These are phyloP conservation scores for Eremophila alpestris DNA, from an alignment of 2,797 vertebrate genomes.

Conservation along the genomic window DNA sequence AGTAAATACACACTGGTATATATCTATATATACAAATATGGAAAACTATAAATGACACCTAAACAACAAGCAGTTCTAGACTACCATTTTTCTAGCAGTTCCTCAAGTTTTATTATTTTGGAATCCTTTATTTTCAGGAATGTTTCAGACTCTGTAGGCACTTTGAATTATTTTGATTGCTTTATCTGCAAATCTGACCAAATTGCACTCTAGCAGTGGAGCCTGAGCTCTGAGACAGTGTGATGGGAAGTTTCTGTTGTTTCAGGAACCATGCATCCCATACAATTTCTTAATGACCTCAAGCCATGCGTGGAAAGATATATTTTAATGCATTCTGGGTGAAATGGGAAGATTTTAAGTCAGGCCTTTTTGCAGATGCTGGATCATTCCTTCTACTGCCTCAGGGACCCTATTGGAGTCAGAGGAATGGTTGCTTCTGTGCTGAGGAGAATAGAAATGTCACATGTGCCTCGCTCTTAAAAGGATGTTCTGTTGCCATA, in stretches of 20 bases:
- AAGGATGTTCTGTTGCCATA: neutral
- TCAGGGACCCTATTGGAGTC: neutral
- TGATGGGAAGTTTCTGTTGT: neutral
- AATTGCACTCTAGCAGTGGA: neutral
- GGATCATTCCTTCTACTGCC: neutral
- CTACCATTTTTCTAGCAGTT: neutral
- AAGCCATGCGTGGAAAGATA: neutral
- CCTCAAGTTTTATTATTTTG: neutral
- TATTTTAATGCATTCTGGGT: neutral
- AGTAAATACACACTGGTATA: neutral
- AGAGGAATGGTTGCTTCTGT: neutral
- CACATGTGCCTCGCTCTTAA: accelerated
- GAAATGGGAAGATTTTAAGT: neutral
- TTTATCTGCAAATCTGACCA: neutral
- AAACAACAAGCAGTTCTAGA: neutral
- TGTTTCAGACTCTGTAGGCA: neutral
- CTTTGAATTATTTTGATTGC: neutral
- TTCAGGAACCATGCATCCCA: neutral
- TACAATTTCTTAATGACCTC: neutral
- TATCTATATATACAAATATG: neutral
- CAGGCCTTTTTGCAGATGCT: neutral
- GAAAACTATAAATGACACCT: neutral
- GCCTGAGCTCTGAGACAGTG: neutral
- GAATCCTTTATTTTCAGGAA: neutral
- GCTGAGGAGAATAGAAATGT: neutral